A percentile compares a stretch with the other conserved stretches of the same genome.
Evolutionary conservation across 1,140 invertebrate species (phyloP).

Genomic region (Agraylea sexmaculata): DNA sequence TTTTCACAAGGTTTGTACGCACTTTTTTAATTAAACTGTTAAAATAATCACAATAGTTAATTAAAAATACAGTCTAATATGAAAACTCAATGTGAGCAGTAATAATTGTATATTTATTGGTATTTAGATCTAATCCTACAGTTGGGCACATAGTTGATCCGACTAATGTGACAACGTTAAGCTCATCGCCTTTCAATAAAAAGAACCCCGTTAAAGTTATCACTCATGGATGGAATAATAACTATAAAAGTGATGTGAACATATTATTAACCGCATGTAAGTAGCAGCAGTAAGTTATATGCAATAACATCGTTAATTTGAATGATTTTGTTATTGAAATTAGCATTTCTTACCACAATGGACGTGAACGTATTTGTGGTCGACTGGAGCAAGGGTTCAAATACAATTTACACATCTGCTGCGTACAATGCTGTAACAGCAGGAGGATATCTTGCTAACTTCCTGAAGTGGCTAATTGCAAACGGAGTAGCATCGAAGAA

Average conservation of each 20-base stretch:
- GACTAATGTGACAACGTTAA: constrained; percentile 8
- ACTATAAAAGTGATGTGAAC: constrained; percentile 6
- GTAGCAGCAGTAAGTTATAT: constrained; percentile 6
- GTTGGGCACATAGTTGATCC: constrained; percentile 2
- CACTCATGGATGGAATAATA: constrained; percentile 23
- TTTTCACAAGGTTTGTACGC: too few species aligned
- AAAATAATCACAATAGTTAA: too few species aligned
- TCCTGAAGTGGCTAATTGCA: constrained; percentile 37
- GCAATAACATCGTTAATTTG: background rate
- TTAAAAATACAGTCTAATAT: too few species aligned
- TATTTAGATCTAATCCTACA: constrained; percentile 6
- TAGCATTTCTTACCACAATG: constrained; percentile 31
- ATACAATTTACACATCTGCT: constrained; percentile 36
- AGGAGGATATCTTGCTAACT: constrained; percentile 37
- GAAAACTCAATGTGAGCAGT: too few species aligned
- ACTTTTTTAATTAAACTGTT: too few species aligned
- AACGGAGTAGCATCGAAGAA: constrained; percentile 29
- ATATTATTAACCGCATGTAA: constrained; percentile 20
- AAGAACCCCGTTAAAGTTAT: constrained; percentile 17
- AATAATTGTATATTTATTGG: too few species aligned
- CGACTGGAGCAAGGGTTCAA: constrained; percentile 39
- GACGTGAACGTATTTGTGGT: constrained; percentile 45
- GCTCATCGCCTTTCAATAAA: constrained; percentile 10
- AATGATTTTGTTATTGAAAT: too few species aligned
- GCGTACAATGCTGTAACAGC: constrained; percentile 36